Evolutionary conservation across 2,888 invertebrate genomes (phyloP).

Genomic region (Caenorhabditis sinica): DNA sequence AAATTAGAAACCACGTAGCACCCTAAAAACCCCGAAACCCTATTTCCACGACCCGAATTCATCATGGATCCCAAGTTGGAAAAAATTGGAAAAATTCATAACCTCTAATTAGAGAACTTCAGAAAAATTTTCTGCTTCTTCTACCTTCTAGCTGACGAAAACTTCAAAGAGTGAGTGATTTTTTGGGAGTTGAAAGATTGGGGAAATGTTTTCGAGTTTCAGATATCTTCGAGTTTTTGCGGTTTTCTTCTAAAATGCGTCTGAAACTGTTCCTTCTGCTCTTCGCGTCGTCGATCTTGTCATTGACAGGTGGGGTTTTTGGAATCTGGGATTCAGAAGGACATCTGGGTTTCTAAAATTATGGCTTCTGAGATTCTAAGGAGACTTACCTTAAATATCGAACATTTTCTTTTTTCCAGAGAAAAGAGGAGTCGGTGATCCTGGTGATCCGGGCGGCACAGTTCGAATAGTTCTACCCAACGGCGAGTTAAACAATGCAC

Average conservation of each 20-base stretch:
- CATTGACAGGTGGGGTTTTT: conserved; percentile 6
- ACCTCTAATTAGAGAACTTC: background rate
- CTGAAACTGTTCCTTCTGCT: conserved; percentile 8
- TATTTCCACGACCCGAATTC: background rate
- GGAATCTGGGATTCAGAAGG: background rate
- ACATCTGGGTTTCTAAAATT: too few species aligned
- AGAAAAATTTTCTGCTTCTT: background rate
- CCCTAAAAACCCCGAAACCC: background rate
- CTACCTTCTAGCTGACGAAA: background rate
- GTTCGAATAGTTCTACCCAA: conserved; percentile 10
- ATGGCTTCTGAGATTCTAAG: background rate
- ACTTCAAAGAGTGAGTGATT: background rate
- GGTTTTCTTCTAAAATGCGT: conserved; percentile 11
- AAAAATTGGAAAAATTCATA: background rate
- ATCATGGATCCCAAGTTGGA: background rate
- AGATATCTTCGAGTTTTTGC: conserved; percentile 28
- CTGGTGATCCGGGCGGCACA: background rate
- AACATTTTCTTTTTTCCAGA: background rate
- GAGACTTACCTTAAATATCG: background rate
- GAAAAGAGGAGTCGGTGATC: background rate
- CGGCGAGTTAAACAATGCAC: background rate
- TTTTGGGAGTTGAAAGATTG: background rate
- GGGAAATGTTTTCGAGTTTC: too few species aligned
- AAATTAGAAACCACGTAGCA: background rate
- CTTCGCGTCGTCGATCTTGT: background rate